Base-by-base conservation (phyloP, 2,113 vertebrate species). In the Pluvialis apricaria region DNA sequence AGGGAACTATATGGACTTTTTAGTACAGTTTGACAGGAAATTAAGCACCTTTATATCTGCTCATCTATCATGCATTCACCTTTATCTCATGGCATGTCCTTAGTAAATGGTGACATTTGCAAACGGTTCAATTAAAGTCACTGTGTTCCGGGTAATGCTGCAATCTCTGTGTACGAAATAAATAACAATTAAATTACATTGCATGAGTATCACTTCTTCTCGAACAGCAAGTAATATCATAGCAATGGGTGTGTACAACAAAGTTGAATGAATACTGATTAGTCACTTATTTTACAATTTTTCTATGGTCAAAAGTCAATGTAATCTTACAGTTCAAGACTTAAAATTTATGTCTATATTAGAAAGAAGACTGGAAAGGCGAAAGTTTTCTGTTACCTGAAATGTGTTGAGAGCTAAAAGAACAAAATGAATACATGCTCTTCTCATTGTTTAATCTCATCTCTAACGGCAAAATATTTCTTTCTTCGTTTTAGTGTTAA, bases 1-100 rank as follows among this genome's bases (percentile, higher is more conserved):
- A 96, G 61, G 92, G n/a, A 84, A 32, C 69, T 87, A 55, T 29
- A 54, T 70, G 82, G 88, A 94, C 34, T 38, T 95, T 93, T 94
- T 81, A 91, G 71, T 88, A 62, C 80, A 94, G 70, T 91, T 69
- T 96, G 94, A 82, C 82, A 97, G 92, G 76, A 97, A 97, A 97
- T 96, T 91, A 97, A 97, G 86, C 64, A 91, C 34, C 73, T 95
- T 96, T 95, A 76, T 92, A 91, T 82, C 54, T 97, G 44, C 55
- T 97, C 94, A 97, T 98, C 90, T 94, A 96, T 98, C 96, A 97
- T 82, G 79, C 32, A 32, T 94, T 98, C 96, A 97, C 96, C 96
- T 98, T 98, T 97, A 96, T 88, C 81, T 97, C 71, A 55, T 95
- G 96, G 61, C 92, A 96, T 65, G 94, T 96, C 88, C 88, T 91